Evolutionary conservation across 2,113 vertebrate genomes (phyloP).

Genomic region (Syngnathus scovelli): DNA sequence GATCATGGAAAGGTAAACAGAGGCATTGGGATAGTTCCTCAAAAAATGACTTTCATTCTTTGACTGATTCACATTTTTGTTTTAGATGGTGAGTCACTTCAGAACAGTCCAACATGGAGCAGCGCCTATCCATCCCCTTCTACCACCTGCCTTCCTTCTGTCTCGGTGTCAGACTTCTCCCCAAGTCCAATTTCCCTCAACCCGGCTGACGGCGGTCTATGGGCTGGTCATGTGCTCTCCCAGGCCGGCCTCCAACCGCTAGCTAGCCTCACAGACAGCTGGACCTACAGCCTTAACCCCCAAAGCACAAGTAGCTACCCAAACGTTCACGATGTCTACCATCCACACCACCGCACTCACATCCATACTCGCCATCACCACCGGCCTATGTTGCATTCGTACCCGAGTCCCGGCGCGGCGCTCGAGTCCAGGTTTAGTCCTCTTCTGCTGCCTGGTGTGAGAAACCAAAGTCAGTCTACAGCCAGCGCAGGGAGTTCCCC

Average conservation of each 20-base stretch:
- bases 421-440: slow-evolving; percentile 84
- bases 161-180: slow-evolving; percentile 82
- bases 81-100: slow-evolving; percentile 68
- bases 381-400: slow-evolving; percentile 70
- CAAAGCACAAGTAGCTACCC: slow-evolving; percentile 82
- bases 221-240: slow-evolving; percentile 82
- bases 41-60: not conserved
- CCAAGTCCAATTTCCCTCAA: slow-evolving; percentile 77
- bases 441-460: slow-evolving; percentile 81
- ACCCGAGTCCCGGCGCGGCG: slow-evolving; percentile 72
- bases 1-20: slow-evolving; percentile 87
- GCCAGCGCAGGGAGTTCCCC: slow-evolving; percentile 77
- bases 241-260: slow-evolving; percentile 77
- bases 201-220: slow-evolving; percentile 75
- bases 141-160: slow-evolving; percentile 76
- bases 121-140: slow-evolving; percentile 81
- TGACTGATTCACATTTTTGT: slow-evolving; percentile 7
- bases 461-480: slow-evolving; percentile 64
- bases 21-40: not conserved
- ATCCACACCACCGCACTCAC: slow-evolving; percentile 79
- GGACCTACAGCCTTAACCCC: slow-evolving; percentile 86
- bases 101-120: slow-evolving; percentile 84
- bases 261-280: slow-evolving; percentile 77
- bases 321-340: slow-evolving; percentile 87
- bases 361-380: slow-evolving; percentile 67